Evolutionary conservation across 2,113 vertebrate genomes (phyloP).

Genomic region (Paramormyrops kingsleyae): DNA sequence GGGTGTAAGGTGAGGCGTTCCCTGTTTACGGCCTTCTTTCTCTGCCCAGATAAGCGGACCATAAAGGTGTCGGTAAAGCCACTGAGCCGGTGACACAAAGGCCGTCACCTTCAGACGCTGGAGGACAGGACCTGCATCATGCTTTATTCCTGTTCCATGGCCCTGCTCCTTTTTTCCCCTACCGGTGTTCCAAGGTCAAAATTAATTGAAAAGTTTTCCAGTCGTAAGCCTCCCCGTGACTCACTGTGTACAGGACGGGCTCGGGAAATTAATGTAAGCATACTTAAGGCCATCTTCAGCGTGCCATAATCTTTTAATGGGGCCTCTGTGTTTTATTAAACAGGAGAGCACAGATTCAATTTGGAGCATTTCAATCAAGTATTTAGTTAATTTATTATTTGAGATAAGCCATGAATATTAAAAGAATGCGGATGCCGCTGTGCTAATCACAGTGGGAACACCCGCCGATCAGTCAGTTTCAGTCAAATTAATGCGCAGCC

Average conservation of each 20-base stretch:
- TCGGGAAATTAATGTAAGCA: conserved; percentile 30
- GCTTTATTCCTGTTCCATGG: neutral
- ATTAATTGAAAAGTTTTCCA: conserved; percentile 44
- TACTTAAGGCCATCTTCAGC: conserved; percentile 30
- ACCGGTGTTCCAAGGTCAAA: conserved; percentile 38
- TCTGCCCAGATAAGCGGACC: neutral
- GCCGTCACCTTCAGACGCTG: conserved; percentile 3
- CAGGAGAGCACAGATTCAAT: conserved; percentile 17
- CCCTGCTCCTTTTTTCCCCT: neutral
- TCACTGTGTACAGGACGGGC: conserved; percentile 19
- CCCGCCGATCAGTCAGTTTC: neutral
- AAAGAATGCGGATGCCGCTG: neutral
- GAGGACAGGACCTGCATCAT: neutral
- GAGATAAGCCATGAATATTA: conserved; percentile 17
- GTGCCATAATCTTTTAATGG: conserved; percentile 38
- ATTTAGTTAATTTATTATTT: conserved; percentile 17
- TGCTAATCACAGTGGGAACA: neutral
- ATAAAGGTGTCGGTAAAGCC: neutral
- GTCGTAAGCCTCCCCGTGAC: conserved; percentile 19
- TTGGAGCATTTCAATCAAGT: conserved; percentile 13
- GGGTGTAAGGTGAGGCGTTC: neutral
- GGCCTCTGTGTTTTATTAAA: conserved; percentile 31
- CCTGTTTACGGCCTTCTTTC: neutral
- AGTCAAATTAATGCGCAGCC: conserved; percentile 4
- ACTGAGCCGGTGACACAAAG: neutral